These are phyloP conservation scores for Agrotis exclamationis DNA, from an alignment of 2,888 invertebrate genomes.

Conservation along the genomic window DNA sequence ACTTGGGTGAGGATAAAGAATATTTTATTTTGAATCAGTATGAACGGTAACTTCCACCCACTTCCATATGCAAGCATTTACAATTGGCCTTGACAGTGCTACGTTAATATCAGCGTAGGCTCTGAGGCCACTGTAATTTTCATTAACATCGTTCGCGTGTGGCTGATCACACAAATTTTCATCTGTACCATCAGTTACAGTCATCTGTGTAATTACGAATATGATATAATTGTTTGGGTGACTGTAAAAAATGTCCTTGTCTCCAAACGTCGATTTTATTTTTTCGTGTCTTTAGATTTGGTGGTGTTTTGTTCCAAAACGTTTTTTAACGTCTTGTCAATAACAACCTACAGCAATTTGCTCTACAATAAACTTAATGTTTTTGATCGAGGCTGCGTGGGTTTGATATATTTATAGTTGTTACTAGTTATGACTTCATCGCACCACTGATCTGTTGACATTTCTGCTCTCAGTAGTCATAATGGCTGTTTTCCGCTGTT, in stretches of 20 bases:
- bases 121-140: conserved; percentile 77
- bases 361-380: conserved; percentile 76
- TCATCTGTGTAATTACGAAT: conserved; percentile 72
- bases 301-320: conserved; percentile 37
- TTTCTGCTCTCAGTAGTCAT: conserved; percentile 69
- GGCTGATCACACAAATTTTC: conserved; percentile 70
- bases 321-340: conserved; percentile 43
- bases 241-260: conserved; percentile 62
- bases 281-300: conserved; percentile 25
- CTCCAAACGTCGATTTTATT: conserved; percentile 17
- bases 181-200: conserved; percentile 60
- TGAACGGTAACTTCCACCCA: conserved; percentile 56
- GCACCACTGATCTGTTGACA: conserved; percentile 74
- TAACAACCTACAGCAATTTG: conserved; percentile 61
- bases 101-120: conserved; percentile 78
- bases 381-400: conserved; percentile 79
- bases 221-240: conserved; percentile 71
- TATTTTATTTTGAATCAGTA: conserved; percentile 52
- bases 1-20: conserved; percentile 30
- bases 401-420: conserved; percentile 83
- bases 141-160: conserved; percentile 73
- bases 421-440: conserved; percentile 87
- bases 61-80: conserved; percentile 57
- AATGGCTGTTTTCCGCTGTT: conserved; percentile 63
- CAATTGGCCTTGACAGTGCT: conserved; percentile 79